Conservation (phyloP, 64 coral and sea anemone species). For the Montipora sp. region DNA sequence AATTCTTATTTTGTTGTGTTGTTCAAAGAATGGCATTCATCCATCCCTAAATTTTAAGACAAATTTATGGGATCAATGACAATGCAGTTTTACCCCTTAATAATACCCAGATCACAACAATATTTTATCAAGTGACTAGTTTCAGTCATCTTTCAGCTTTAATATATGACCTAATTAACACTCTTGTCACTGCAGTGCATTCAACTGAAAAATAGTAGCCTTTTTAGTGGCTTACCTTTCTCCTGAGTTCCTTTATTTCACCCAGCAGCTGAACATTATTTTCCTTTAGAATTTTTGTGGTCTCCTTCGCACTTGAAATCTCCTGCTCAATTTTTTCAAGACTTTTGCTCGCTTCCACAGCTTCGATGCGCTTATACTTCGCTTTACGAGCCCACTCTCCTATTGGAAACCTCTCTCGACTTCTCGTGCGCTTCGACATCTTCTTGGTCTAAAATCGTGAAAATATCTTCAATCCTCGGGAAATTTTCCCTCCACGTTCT, state of each 20-base stretch:
- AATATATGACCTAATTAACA: background rate
- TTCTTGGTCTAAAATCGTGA: conserved; percentile 37
- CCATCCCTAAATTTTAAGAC: conserved; percentile 16
- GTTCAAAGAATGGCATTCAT: background rate
- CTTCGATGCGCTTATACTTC: conserved; percentile 32
- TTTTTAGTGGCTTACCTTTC: conserved; percentile 50
- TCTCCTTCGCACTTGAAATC: conserved; percentile 28
- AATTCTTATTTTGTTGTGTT: background rate
- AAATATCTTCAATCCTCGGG: conserved; percentile 3
- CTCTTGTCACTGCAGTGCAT: conserved; percentile 19
- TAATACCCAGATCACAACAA: conserved; percentile 17
- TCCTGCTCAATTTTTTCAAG: conserved; percentile 22
- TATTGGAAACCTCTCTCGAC: conserved; percentile 58
- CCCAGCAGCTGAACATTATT: conserved; percentile 53
- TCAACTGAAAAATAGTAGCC: background rate
- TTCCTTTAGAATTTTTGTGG: conserved; percentile 29
- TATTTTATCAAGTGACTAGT: conserved; percentile 22
- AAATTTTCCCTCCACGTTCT: background rate
- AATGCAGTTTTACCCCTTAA: conserved; percentile 30
- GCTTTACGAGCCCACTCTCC: conserved; percentile 38
- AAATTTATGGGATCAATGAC: conserved; percentile 18
- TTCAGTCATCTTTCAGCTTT: conserved; percentile 27
- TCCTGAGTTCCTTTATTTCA: conserved; percentile 56
- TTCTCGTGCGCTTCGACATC: conserved; percentile 28
- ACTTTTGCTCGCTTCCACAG: conserved; percentile 53